These are phyloP conservation scores for Yponomeuta plumbellus DNA, from an alignment of 2,888 invertebrate genomes.

Conservation along the genomic window DNA sequence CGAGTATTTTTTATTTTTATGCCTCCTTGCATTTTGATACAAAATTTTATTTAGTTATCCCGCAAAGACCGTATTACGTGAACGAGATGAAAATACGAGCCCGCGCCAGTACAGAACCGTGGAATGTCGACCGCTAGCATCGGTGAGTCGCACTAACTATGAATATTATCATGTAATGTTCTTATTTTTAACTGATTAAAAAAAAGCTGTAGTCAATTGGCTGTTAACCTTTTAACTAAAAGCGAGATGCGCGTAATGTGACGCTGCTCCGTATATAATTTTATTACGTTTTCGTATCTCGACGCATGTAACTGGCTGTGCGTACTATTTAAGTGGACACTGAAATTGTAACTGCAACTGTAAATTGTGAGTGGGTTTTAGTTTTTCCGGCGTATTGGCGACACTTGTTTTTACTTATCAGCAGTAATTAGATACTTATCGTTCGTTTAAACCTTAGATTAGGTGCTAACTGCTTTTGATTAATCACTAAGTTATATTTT, in stretches of 20 bases:
- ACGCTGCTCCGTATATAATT: constrained; percentile 73
- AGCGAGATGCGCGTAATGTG: constrained; percentile 75
- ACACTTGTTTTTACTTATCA: background rate
- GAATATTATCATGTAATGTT: constrained; percentile 47
- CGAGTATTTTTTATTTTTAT: constrained; percentile 70
- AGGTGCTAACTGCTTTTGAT: constrained; percentile 59
- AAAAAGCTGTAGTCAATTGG: constrained; percentile 76
- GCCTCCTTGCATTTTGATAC: constrained; percentile 74
- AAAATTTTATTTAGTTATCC: constrained; percentile 71
- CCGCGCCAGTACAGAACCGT: constrained; percentile 71
- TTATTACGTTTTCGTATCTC: constrained; percentile 66
- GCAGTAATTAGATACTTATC: constrained; percentile 39
- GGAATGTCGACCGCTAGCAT: constrained; percentile 72
- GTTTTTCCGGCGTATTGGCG: constrained; percentile 1
- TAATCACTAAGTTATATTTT: constrained; percentile 35
- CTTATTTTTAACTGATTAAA: constrained; percentile 76
- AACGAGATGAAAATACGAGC: constrained; percentile 74
- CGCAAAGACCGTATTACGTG: constrained; percentile 73
- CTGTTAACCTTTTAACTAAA: constrained; percentile 78
- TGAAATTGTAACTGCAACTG: constrained; percentile 30
- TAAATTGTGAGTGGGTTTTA: background rate
- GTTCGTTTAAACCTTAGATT: constrained; percentile 69
- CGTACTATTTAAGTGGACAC: constrained; percentile 16
- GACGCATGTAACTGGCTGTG: constrained; percentile 45
- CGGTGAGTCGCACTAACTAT: constrained; percentile 50